Evolutionary conservation across 2,888 invertebrate genomes (phyloP).

Genomic region (Lasioglossum marginatum): DNA sequence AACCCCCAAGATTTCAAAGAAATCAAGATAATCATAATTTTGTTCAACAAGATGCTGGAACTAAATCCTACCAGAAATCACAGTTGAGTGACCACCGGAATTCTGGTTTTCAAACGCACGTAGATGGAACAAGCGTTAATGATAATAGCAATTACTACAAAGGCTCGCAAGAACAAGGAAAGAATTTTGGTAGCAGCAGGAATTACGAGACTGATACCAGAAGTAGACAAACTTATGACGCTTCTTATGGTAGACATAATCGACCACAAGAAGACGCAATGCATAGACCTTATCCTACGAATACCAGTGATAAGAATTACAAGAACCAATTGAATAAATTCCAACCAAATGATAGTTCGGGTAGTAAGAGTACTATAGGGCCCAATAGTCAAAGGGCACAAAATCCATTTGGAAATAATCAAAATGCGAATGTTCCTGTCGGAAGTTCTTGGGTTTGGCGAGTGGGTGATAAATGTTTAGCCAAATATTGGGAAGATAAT

Average conservation of each 20-base stretch:
- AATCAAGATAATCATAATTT: conserved; percentile 81
- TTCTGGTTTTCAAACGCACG: conserved; percentile 69
- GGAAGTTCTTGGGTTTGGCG: conserved; percentile 87
- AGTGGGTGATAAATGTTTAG: conserved; percentile 93
- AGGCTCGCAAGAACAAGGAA: conserved; percentile 68
- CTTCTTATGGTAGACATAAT: conserved; percentile 72
- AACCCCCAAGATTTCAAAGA: conserved; percentile 88
- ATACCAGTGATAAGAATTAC: conserved; percentile 71
- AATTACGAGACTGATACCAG: conserved; percentile 71
- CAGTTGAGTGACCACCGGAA: conserved; percentile 75
- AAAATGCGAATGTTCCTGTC: conserved; percentile 70
- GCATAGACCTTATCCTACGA: conserved; percentile 66
- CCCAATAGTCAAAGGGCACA: conserved; percentile 70
- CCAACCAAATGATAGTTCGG: conserved; percentile 65
- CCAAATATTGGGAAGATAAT: conserved; percentile 97
- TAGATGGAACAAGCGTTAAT: conserved; percentile 62
- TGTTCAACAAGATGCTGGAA: conserved; percentile 72
- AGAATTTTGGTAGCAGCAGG: conserved; percentile 66
- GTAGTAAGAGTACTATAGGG: conserved; percentile 54
- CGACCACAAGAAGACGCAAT: conserved; percentile 71
- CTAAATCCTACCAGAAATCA: conserved; percentile 66
- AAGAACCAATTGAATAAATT: conserved; percentile 75
- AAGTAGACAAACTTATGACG: conserved; percentile 71
- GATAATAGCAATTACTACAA: conserved; percentile 69
- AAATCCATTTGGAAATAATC: conserved; percentile 69